Percentiles rank a stretch among this genome's conserved stretches.
Conservation (phyloP, 2,888 invertebrate species). For the Stomorhina lunata region DNA sequence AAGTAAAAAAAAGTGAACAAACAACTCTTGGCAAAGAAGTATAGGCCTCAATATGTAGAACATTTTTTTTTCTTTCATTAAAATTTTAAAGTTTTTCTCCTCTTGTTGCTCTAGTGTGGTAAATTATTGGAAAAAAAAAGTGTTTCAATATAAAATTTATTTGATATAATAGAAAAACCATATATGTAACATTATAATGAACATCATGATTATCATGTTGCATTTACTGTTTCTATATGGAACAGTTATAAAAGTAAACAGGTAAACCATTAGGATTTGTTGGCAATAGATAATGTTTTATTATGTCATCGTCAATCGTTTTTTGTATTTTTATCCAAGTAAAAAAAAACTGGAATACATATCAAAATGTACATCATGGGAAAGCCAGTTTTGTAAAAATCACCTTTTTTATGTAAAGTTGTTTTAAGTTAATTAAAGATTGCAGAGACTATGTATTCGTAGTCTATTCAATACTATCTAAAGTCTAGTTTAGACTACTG, state of each 20-base stretch:
- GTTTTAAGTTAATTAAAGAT: background rate
- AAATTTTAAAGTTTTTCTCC: background rate
- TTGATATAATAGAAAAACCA: background rate
- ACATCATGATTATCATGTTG: slow-evolving; percentile 40
- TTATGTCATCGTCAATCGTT: slow-evolving; percentile 53
- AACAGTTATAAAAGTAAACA: slow-evolving; percentile 52
- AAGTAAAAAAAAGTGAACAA: slow-evolving; percentile 11
- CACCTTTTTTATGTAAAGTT: background rate
- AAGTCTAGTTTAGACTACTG: too few species aligned
- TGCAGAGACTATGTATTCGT: too few species aligned
- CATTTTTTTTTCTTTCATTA: slow-evolving; percentile 5
- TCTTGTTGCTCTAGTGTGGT: background rate
- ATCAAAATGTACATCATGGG: slow-evolving; percentile 10
- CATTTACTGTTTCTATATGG: slow-evolving; percentile 48
- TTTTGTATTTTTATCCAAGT: background rate
- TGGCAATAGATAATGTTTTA: slow-evolving; percentile 35
- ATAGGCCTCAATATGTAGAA: slow-evolving; percentile 34
- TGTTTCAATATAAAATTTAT: background rate
- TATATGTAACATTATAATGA: slow-evolving; percentile 26
- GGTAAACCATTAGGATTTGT: slow-evolving; percentile 36
- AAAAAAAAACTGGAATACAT: slow-evolving; percentile 19
- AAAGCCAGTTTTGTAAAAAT: slow-evolving; percentile 33
- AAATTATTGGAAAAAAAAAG: background rate
- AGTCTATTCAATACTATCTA: too few species aligned
- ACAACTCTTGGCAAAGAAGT: background rate